phyloP scores from a whole-genome alignment of 2,113 vertebrate species.

The Platysternon megacephalum region DNA sequence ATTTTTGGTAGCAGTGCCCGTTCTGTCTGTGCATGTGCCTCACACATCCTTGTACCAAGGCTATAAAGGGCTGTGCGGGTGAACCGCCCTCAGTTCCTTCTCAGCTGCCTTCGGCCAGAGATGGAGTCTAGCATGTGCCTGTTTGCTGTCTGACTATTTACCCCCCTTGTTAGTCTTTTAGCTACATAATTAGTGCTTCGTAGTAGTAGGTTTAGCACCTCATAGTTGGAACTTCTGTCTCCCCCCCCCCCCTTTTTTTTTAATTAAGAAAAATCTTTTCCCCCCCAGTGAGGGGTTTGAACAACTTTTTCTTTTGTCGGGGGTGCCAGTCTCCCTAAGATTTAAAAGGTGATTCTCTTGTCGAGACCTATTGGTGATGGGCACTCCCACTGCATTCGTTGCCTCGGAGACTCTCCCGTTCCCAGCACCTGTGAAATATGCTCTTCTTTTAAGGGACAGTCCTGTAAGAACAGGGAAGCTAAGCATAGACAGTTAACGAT shows the following conservation, averaged over 20 bases:
- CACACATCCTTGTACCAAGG: neutral
- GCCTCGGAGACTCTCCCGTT: neutral
- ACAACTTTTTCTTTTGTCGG: neutral
- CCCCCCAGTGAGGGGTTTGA: neutral
- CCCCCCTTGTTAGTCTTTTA: neutral
- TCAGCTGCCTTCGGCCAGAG: neutral
- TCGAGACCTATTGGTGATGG: neutral
- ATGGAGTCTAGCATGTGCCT: neutral
- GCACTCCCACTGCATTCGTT: neutral
- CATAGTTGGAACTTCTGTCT: neutral
- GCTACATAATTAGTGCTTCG: neutral
- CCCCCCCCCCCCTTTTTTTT: no score
- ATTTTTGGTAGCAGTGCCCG: neutral
- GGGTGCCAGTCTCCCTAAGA: neutral
- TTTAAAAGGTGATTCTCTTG: neutral
- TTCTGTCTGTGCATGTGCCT: neutral
- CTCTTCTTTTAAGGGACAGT: neutral
- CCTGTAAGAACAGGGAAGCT: neutral
- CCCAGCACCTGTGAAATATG: neutral
- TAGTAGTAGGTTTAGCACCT: neutral
- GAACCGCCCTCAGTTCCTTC: neutral
- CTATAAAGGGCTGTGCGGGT: neutral
- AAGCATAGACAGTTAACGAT: neutral
- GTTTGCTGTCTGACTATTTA: neutral
- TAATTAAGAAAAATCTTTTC: neutral